Base-by-base conservation (phyloP, 1,140 invertebrate genomes). In the Oncopeltus fasciatus region DNA sequence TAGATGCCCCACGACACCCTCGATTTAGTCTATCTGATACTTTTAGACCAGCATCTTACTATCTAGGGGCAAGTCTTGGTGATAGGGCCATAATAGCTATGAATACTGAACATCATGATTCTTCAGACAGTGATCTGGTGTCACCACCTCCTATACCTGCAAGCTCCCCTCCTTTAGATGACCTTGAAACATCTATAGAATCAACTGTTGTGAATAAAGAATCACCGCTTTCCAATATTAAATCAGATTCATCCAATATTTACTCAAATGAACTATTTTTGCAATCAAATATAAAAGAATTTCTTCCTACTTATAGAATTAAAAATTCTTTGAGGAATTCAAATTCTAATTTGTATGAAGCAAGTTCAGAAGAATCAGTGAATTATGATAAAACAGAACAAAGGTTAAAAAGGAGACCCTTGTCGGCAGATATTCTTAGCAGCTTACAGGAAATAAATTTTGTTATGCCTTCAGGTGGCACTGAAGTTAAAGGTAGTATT, bases 21-120 rank as follows among this genome's bases (percentile, higher is more conserved):
- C 74, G 88, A 64, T 90, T 92, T 69, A 91, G 88, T 71, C 74
- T 91, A 20, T 91, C 88, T 0, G 89, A 91, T 70, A 89, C 85
- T 1, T 92, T 91, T 67, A 75, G 88, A 66, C 89, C 89, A 1
- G 88, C 88, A 0, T 91, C 88, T 0, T 91, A 91, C 69, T 92
- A 91, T 69, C 70, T 91, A 44, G 83, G 86, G 28, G 77, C 77
- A 0, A 76, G 75, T 12, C 83, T 64, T 11, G 65, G 64, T 60
- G 59, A 67, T 60, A 38, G 66, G 57, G 61, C 63, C 4, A 49
- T 63, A 14, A 68, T 69, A 57, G 65, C 62, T 26, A 60, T 66
- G 76, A 58, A 72, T 75, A 47, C 75, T 2, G 83, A 86, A 66
- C 76, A 83, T 61, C 84, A 83, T 62, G 86, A 90, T 69, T 89